Conservation (phyloP, 2,888 invertebrate species). For the Campoplex nolae region DNA sequence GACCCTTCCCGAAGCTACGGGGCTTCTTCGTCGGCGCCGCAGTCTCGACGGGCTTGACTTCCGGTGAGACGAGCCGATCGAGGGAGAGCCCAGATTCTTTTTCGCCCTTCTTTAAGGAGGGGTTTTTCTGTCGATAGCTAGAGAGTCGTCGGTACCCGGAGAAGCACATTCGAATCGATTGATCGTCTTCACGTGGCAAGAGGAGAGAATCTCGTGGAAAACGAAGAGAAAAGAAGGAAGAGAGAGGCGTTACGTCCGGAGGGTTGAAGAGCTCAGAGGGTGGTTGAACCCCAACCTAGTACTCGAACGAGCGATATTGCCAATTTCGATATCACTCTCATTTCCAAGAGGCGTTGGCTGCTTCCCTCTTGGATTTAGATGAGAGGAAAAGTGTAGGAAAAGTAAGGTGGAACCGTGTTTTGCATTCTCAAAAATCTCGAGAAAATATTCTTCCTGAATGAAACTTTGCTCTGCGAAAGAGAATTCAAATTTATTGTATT, state of each 20-base stretch:
- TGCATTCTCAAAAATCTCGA: conserved; percentile 50
- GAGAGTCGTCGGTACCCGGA: conserved; percentile 28
- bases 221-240: conserved; percentile 27
- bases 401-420: conserved; percentile 45
- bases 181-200: conserved; percentile 54
- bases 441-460: not conserved
- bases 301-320: conserved; percentile 77
- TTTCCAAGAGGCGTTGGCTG: conserved; percentile 72
- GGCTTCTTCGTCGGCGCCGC: conserved; percentile 52
- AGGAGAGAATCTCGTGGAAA: too few species aligned
- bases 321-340: conserved; percentile 81
- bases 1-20: conserved; percentile 39
- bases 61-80: conserved; percentile 64
- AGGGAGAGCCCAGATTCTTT: conserved; percentile 57
- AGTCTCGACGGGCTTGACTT: conserved; percentile 66
- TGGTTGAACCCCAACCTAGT: conserved; percentile 56
- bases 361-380: conserved; percentile 45
- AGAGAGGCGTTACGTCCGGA: conserved; percentile 43
- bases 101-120: conserved; percentile 38
- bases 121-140: conserved; percentile 49
- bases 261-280: conserved; percentile 58
- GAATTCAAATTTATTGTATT: not conserved
- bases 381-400: conserved; percentile 39
- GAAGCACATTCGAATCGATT: conserved; percentile 71
- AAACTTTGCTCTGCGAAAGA: not conserved